Conservation (phyloP, 1,140 invertebrate genomes). For the Parasteatoda tepidariorum region DNA sequence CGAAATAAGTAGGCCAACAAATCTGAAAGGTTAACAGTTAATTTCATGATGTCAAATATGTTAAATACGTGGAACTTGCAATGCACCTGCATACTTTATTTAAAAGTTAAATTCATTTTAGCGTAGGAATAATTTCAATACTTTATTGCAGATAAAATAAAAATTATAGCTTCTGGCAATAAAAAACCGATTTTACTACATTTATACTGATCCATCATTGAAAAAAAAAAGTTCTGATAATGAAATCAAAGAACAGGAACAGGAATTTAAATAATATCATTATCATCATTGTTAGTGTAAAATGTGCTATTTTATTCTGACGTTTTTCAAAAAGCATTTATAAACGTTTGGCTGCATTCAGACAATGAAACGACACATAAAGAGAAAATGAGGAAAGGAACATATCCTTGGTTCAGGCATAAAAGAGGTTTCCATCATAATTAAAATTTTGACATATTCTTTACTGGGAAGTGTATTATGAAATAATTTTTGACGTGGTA, state of each 20-base stretch:
- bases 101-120: too few species aligned
- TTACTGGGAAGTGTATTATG: neutral
- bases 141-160: too few species aligned
- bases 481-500: neutral
- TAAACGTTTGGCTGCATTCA: slow-evolving; percentile 23
- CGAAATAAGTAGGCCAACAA: too few species aligned
- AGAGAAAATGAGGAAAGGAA: neutral
- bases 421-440: neutral
- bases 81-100: too few species aligned
- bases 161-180: too few species aligned
- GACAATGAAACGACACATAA: slow-evolving; percentile 25
- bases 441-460: slow-evolving; percentile 5
- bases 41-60: too few species aligned
- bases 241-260: slow-evolving; percentile 1
- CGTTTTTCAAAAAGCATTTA: neutral
- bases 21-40: too few species aligned
- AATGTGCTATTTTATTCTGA: slow-evolving; percentile 1
- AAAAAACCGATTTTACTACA: too few species aligned
- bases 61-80: too few species aligned
- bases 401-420: neutral
- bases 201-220: too few species aligned
- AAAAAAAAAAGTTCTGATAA: too few species aligned
- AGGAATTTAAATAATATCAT: slow-evolving; percentile 5
- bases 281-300: slow-evolving; percentile 16
- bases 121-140: too few species aligned